A percentile compares a stretch with the other conserved stretches of the same genome.
These are phyloP conservation scores for Drosophila recens DNA, from an alignment of 2,888 invertebrate genomes.

Conservation along the genomic window DNA sequence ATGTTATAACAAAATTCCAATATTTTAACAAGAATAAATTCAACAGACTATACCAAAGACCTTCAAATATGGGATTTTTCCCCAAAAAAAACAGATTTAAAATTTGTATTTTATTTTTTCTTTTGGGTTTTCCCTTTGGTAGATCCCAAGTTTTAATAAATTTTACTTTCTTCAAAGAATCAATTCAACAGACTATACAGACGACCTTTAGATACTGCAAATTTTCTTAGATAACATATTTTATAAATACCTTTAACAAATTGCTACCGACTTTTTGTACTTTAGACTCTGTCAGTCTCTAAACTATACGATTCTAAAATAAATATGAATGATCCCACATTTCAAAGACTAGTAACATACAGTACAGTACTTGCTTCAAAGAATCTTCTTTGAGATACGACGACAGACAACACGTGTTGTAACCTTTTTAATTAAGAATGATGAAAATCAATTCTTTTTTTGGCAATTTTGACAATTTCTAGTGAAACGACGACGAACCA, in stretches of 20 bases:
- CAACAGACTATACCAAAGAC: background rate
- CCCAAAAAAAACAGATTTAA: background rate
- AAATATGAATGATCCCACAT: conserved; percentile 1
- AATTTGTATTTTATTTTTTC: background rate
- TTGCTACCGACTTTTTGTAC: conserved; percentile 1
- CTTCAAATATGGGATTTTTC: background rate
- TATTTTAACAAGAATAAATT: background rate
- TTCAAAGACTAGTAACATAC: background rate
- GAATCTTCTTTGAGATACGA: background rate
- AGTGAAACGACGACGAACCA: conserved; percentile 4
- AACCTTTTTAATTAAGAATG: conserved; percentile 51
- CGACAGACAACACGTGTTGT: conserved; percentile 20
- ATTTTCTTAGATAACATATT: background rate
- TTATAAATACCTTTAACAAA: background rate
- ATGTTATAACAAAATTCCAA: background rate
- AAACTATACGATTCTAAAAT: conserved; percentile 9
- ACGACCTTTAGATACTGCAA: background rate
- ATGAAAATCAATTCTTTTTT: conserved; percentile 58
- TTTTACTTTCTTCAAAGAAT: background rate
- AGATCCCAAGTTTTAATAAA: background rate
- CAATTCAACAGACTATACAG: background rate
- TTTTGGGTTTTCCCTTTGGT: background rate
- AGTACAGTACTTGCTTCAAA: background rate
- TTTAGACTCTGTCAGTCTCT: conserved; percentile 11
- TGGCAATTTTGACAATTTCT: conserved; percentile 40